Conservation (phyloP, 2,113 vertebrate genomes). For the Elaphurus davidianus region DNA sequence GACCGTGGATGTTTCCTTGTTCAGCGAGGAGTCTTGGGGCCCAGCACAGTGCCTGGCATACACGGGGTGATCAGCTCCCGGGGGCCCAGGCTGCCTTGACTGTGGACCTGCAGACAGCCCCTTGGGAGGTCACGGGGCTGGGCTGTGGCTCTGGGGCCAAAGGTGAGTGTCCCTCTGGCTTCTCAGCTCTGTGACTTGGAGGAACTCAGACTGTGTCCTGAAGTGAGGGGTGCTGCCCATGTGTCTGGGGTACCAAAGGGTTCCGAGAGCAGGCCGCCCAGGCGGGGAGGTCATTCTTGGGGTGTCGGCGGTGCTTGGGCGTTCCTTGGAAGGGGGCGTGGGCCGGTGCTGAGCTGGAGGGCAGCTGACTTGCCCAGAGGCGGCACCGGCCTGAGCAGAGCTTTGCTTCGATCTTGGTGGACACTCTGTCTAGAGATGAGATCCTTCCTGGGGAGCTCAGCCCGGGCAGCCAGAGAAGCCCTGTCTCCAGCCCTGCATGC, state of each 20-base stretch:
- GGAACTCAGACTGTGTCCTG: background rate
- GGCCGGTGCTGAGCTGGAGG: accelerated
- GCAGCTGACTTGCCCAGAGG: background rate
- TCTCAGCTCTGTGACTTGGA: background rate
- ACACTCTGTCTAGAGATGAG: background rate
- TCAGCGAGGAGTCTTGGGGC: background rate
- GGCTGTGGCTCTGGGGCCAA: background rate
- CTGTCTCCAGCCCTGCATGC: background rate
- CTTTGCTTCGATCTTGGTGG: background rate
- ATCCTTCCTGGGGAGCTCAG: background rate
- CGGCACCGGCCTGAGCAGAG: accelerated
- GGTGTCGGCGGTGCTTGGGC: accelerated
- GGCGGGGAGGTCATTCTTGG: accelerated
- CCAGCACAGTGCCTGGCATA: accelerated
- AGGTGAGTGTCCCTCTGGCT: background rate
- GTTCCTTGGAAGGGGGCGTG: background rate
- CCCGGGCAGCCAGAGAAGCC: accelerated
- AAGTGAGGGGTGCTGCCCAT: accelerated
- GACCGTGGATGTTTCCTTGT: accelerated
- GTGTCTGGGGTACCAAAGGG: background rate
- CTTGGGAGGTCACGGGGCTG: background rate
- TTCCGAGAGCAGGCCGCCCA: accelerated
- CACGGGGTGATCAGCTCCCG: accelerated
- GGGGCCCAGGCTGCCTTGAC: background rate
- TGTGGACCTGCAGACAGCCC: background rate